Conservation (phyloP, 2,113 vertebrate genomes). For the Onychorhynchus coronatus region DNA sequence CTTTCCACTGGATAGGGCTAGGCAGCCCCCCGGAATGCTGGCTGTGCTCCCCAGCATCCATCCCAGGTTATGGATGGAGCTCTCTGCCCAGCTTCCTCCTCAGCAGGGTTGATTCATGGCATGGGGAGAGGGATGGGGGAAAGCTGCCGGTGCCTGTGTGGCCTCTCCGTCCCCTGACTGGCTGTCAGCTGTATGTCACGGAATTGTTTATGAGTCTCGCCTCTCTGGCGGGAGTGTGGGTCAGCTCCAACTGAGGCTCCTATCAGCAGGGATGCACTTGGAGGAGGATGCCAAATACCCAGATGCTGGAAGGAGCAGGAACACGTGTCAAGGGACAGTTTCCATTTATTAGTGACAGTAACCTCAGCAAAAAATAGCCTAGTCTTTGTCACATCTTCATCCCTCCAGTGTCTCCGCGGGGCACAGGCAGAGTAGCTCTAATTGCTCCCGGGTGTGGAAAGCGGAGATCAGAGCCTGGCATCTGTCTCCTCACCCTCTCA, state of each 20-base stretch:
- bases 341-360: constrained; percentile 41
- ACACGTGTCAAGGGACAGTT: not conserved
- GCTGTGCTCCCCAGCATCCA: not conserved
- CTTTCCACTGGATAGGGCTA: not conserved
- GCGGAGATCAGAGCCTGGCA: not conserved
- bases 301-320: not conserved
- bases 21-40: not conserved
- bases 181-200: not conserved
- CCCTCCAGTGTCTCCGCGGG: not conserved
- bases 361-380: constrained; percentile 19
- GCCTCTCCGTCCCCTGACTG: not conserved
- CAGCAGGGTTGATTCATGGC: not conserved
- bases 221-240: not conserved
- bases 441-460: not conserved
- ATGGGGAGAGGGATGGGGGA: not conserved
- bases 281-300: not conserved
- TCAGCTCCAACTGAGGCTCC: not conserved
- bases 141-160: not conserved
- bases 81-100: not conserved
- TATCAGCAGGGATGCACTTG: accelerated
- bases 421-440: constrained; percentile 4
- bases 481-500: not conserved
- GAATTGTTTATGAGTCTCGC: not conserved
- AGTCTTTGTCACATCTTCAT: constrained; percentile 30
- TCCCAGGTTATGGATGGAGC: not conserved